Base-by-base conservation (phyloP, 2,113 vertebrate species). In the Mesitornis unicolor region DNA sequence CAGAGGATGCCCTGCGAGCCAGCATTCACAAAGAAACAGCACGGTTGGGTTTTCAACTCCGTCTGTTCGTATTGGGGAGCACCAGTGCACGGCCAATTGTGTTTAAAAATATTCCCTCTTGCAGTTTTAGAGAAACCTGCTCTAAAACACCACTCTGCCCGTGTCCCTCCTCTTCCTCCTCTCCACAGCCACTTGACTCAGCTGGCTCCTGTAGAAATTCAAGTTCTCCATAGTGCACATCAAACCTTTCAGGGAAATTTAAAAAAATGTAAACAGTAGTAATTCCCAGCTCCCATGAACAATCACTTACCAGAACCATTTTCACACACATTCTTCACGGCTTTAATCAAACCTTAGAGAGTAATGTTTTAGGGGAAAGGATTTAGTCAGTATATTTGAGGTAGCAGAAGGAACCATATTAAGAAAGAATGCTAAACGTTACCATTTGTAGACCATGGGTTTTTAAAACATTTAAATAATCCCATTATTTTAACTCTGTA, bases 321-420 rank as follows among this genome's bases (percentile, higher is more conserved):
- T 94, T 95, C 80, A 87, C 92, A 94, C 73, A 87, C 95, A 93
- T 97, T 96, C 86, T 85, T 95, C 73, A 73, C 61, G 65, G 90
- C 48, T 94, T 82, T 92, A 94, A 87, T 92, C 80, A 84, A 92
- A 81, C 76, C 65, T 89, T 79, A 89, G 70, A 60, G 56, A 86
- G 29, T 53, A 84, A 84, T 26, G 33, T 90, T 94, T 92, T n/a
- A 69, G 69, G 45, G 61, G 63, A 88, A 93, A 93, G 65, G 77
- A 89, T 87, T 93, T 87, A 86, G 76, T 57, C 57, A 91, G 48
- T 84, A 7, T 73, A 82, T 35, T 60, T 75, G 60, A 93, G 61
- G 61, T 56, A 73, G 26, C n/a, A 84, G 79, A 89, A 87, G n/a
- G n/a, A 75, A 71, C 6, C 21, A 19, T 40, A 63, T 14, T 48